These are phyloP conservation scores for Anhinga rufa DNA, from an alignment of 2,113 vertebrate genomes.

Conservation along the genomic window DNA sequence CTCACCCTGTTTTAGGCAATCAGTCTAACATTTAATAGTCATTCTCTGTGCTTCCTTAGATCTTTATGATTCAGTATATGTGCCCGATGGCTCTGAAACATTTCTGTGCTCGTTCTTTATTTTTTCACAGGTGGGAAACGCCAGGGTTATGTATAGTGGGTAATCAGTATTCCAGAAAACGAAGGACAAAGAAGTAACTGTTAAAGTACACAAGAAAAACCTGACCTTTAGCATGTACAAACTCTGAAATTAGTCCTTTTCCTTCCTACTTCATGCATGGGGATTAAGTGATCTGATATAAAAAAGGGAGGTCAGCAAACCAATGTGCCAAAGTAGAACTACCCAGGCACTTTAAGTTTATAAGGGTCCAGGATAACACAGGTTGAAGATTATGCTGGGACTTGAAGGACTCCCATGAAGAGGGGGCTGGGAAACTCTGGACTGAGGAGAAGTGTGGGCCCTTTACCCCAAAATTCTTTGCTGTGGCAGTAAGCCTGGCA, in stretches of 20 bases:
- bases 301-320: neutral
- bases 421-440: neutral
- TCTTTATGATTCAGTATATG: neutral
- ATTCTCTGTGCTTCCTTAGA: neutral
- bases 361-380: neutral
- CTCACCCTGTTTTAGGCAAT: neutral
- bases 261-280: neutral
- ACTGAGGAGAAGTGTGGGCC: no score
- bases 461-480: rapidly evolving
- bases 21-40: neutral
- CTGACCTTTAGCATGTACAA: neutral
- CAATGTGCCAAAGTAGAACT: neutral
- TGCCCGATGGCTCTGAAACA: neutral
- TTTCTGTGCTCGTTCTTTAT: rapidly evolving
- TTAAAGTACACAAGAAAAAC: neutral
- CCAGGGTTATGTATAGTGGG: neutral
- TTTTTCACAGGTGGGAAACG: neutral
- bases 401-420: neutral
- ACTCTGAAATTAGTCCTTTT: neutral
- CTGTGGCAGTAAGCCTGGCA: neutral
- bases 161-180: neutral
- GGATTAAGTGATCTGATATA: neutral
- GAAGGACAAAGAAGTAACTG: neutral
- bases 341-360: neutral
- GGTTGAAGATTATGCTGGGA: neutral